Evolutionary conservation across 1,140 invertebrate species (phyloP).

Genomic region (Drosophila ananassae): DNA sequence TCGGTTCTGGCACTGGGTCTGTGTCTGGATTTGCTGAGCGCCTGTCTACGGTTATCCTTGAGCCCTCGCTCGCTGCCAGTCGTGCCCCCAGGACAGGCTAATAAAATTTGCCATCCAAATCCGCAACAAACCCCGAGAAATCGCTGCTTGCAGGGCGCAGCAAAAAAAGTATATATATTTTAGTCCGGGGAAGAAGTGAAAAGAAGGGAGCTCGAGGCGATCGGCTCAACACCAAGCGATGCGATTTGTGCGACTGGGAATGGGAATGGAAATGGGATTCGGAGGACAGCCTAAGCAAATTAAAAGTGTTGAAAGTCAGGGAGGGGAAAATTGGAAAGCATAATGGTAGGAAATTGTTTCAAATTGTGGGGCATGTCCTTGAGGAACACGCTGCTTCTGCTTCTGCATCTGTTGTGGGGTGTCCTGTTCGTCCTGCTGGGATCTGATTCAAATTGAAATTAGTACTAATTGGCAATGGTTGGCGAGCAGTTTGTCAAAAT

Average conservation of each 20-base stretch:
- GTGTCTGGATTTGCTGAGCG: conserved; percentile 56
- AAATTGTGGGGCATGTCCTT: conserved; percentile 39
- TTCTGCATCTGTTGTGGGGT: neutral
- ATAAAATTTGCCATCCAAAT: conserved; percentile 77
- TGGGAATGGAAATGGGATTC: neutral
- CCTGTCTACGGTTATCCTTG: conserved; percentile 68
- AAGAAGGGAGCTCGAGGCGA: conserved; percentile 37
- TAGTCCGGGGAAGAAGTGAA: neutral
- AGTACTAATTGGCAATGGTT: conserved; percentile 33
- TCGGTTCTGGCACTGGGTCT: conserved; percentile 11
- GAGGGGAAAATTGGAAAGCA: conserved; percentile 45
- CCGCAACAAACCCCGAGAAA: conserved; percentile 53
- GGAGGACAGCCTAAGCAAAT: conserved; percentile 57
- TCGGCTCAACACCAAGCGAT: conserved; percentile 31
- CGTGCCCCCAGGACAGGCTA: conserved; percentile 68
- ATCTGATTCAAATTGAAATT: conserved; percentile 38
- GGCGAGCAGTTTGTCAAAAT: conserved; percentile 27
- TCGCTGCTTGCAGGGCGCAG: conserved; percentile 25
- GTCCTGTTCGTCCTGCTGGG: conserved; percentile 10
- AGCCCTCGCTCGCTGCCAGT: conserved; percentile 42
- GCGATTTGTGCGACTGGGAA: conserved; percentile 54
- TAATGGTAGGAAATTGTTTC: conserved; percentile 51
- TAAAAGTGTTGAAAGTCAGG: conserved; percentile 69
- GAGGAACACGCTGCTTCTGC: conserved; percentile 19
- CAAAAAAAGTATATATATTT: neutral